Evolutionary conservation across 2,797 vertebrate genomes (phyloP).

Genomic region (Chelon auratus): DNA sequence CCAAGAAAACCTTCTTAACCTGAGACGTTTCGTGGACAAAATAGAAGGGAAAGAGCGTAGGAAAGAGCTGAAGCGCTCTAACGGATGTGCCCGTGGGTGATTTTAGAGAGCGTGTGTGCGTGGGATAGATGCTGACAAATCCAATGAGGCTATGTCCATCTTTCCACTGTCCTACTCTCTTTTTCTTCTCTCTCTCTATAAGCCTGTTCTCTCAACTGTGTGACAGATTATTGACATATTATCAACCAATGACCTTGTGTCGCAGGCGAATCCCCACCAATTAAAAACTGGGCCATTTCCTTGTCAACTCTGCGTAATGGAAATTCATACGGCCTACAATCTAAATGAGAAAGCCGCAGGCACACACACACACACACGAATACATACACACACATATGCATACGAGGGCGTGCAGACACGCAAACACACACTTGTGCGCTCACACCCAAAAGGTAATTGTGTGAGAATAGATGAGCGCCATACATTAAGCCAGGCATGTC

Average conservation of each 20-base stretch:
- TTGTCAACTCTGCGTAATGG: slow-evolving; percentile 62
- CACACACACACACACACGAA: background rate
- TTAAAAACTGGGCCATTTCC: slow-evolving; percentile 70
- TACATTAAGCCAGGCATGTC: slow-evolving; percentile 57
- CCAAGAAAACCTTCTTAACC: slow-evolving; percentile 9
- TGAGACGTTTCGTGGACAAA: slow-evolving; percentile 25
- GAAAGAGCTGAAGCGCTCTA: slow-evolving; percentile 61
- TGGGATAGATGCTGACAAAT: slow-evolving; percentile 69
- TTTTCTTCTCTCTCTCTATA: background rate
- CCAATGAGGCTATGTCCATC: slow-evolving; percentile 59
- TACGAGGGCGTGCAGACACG: slow-evolving; percentile 19
- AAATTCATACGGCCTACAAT: slow-evolving; percentile 52
- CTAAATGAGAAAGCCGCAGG: slow-evolving; percentile 49
- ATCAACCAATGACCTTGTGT: slow-evolving; percentile 76
- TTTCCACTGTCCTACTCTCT: slow-evolving; percentile 19
- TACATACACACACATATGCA: background rate
- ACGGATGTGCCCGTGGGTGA: slow-evolving; percentile 74
- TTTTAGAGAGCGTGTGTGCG: slow-evolving; percentile 38
- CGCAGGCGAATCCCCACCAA: slow-evolving; percentile 58
- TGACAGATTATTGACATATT: slow-evolving; percentile 73
- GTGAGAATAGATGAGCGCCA: slow-evolving; percentile 48
- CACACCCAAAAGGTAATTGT: slow-evolving; percentile 33
- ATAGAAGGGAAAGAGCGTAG: slow-evolving; percentile 7
- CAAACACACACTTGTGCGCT: slow-evolving; percentile 19
- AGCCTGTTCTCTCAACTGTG: slow-evolving; percentile 45